phyloP scores from a whole-genome alignment of 92 coral and sea anemone species.

The Siderastrea radians region DNA sequence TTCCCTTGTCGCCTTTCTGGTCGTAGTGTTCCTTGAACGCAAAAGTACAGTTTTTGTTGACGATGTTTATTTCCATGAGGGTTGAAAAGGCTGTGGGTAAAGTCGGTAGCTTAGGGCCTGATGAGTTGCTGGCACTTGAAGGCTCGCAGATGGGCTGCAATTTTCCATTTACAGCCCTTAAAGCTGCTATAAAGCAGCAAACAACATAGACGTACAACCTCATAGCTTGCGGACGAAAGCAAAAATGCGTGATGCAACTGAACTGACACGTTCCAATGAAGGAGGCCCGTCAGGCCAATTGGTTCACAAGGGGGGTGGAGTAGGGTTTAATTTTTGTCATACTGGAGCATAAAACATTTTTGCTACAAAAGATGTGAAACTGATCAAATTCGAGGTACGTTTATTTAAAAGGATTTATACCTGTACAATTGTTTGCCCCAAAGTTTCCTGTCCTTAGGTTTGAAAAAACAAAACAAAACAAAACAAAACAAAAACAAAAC shows the following conservation, averaged over 20 bases:
- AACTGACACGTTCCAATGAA: not conserved
- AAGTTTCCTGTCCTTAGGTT: no score
- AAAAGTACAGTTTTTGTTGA: conserved; percentile 67
- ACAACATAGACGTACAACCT: not conserved
- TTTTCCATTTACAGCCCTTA: conserved; percentile 29
- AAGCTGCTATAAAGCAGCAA: conserved; percentile 12
- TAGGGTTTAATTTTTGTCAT: no score
- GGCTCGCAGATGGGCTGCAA: conserved; percentile 62
- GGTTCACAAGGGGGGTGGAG: no score
- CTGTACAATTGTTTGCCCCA: no score
- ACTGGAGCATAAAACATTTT: no score
- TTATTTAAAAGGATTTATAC: no score
- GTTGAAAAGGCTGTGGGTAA: conserved; percentile 76
- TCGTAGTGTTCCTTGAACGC: conserved; percentile 68
- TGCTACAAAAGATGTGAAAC: no score
- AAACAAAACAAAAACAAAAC: not conserved
- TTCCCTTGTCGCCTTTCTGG: conserved; percentile 61
- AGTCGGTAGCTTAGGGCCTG: conserved; percentile 71
- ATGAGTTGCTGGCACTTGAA: conserved; percentile 17
- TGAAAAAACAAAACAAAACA: not conserved
- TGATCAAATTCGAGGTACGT: no score
- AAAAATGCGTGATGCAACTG: no score
- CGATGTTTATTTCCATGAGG: conserved; percentile 61
- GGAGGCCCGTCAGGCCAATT: no score
- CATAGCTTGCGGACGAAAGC: no score